These are phyloP conservation scores for Rhinolophus ferrumequinum DNA, from an alignment of 2,113 vertebrate genomes.

Conservation along the genomic window DNA sequence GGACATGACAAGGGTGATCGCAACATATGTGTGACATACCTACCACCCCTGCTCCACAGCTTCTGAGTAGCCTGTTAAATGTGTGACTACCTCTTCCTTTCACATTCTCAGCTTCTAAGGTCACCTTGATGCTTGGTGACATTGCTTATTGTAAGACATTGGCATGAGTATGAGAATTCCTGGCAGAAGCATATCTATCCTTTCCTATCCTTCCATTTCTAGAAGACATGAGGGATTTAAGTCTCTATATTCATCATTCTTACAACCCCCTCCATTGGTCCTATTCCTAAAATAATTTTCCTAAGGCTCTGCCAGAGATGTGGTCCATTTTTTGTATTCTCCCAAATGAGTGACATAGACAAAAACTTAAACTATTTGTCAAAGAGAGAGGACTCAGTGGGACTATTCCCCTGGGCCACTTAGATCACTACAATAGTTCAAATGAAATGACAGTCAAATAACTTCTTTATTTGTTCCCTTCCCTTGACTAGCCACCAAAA, in stretches of 20 bases:
- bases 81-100: neutral
- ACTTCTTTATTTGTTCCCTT: constrained; percentile 54
- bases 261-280: neutral
- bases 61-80: neutral
- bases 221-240: neutral
- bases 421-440: constrained; percentile 28
- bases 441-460: constrained; percentile 54
- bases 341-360: neutral
- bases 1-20: neutral
- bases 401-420: neutral
- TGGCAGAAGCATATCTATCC: neutral
- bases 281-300: constrained; percentile 44
- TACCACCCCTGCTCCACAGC: neutral
- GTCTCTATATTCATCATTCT: constrained; percentile 18
- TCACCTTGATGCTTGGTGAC: neutral
- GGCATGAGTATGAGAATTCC: neutral
- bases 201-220: neutral
- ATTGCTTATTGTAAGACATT: neutral
- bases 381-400: neutral
- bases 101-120: neutral
- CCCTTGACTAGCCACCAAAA: constrained; percentile 29
- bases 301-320: neutral
- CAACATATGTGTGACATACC: neutral
- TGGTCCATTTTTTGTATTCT: constrained; percentile 30
- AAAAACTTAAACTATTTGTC: constrained; percentile 31